These are phyloP conservation scores for Poecilia picta DNA, from an alignment of 2,797 vertebrate genomes.

Conservation along the genomic window DNA sequence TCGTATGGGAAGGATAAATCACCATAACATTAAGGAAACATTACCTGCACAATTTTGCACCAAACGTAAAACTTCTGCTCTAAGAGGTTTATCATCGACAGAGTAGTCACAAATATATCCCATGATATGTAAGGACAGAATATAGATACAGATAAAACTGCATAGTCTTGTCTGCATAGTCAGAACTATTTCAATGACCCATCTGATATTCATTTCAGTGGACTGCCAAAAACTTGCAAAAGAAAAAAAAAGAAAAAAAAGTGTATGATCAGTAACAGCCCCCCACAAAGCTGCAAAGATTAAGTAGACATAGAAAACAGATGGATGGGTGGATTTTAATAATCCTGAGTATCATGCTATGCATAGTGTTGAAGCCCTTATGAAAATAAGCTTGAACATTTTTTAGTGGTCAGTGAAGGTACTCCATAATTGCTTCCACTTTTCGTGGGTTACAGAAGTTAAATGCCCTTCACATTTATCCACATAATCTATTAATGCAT, in stretches of 20 bases:
- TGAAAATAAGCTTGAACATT: constrained; percentile 15
- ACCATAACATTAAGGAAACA: background rate
- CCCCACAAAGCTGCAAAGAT: too few species aligned
- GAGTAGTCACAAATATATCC: background rate
- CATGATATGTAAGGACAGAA: background rate
- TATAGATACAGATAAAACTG: background rate
- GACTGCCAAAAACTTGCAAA: background rate
- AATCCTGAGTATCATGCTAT: constrained; percentile 35
- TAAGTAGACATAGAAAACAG: background rate
- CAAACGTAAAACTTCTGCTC: background rate
- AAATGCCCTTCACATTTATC: constrained; percentile 72
- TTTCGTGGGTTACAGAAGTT: constrained; percentile 71
- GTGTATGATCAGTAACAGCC: background rate
- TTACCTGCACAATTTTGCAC: background rate
- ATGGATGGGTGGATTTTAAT: constrained; percentile 37
- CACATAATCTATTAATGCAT: constrained; percentile 79
- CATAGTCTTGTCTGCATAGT: too few species aligned
- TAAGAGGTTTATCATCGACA: background rate
- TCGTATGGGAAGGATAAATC: background rate
- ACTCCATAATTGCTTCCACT: constrained; percentile 71
- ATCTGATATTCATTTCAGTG: background rate
- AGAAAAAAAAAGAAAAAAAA: constrained; percentile 2
- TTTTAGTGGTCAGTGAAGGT: constrained; percentile 54
- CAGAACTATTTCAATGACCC: background rate
- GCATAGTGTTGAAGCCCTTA: constrained; percentile 19